Evolutionary conservation across 2,888 invertebrate genomes (phyloP), one percentile per base, ranked within the genome.

Genomic region (Papilio protenor): DNA sequence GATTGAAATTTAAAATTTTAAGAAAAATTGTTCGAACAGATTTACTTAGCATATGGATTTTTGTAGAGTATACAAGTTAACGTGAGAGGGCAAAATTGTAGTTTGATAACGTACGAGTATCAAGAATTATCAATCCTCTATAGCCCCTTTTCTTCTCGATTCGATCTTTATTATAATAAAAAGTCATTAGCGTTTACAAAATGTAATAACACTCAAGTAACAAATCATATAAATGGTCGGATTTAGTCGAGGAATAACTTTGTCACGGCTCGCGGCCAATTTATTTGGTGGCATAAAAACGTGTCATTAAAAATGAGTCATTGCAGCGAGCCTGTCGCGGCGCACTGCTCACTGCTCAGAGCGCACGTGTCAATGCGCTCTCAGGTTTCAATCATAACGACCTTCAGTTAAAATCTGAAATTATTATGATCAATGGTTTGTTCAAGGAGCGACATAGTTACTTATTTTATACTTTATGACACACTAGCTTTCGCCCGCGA

Each of bases 241-340:
- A 77, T 73, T 77, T 66, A 12, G 59, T 45, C 64, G 45, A 49
- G 66, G 16, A 52, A 59, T n/a, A 61, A 64, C 47, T 72, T 73
- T 66, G 73, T 27, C 77, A 66, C 40, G 55, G 74, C 66, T 73
- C 73, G 45, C 16, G 57, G 73, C 45, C 55, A 73, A 73, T 77
- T 77, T 72, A 77, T 77, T 72, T 59, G 23, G 45, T 73, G 64
- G 77, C 55, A 66, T 64, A 73, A 73, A 77, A 76, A 64, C 40
- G 57, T 66, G n/a, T 64, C 33, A 73, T 77, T 66, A 77, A 47
- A 73, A 64, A 16, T 52, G 49, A 52, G 73, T 66, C 27, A 73
- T 77, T 52, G 21, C 45, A 21, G 3, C 11, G 61, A 47, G 66
- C 66, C 40, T 45, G 66, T 69, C 45, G 66, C 40, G 64, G 16